Base-by-base conservation (phyloP, 2,113 vertebrate genomes). In the Callipepla squamata region DNA sequence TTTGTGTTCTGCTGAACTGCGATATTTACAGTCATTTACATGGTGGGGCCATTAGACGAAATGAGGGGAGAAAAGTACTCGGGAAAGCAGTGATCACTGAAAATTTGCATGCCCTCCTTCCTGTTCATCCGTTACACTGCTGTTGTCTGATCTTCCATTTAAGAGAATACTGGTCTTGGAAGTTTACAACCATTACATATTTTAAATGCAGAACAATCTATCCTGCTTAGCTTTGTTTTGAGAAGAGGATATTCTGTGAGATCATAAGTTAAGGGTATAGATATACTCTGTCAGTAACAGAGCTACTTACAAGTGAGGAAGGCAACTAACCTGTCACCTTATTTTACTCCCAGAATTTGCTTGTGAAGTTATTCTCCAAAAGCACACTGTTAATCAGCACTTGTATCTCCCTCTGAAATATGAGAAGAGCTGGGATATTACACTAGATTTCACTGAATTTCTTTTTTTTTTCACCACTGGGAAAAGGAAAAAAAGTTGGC, bases 401-500 rank as follows among this genome's bases (percentile, higher is more conserved):
- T 36, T 16, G 12, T 14, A 51, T 26, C n/a, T n/a, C 19, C 40
- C 57, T 65, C 34, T 61, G 51, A 75, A 59, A 32, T 1, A 20
- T 23, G 13, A 50, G 69, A 76, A 45, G 32, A 81, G 30, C n/a
- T 45, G 51, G 61, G 28, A 25, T 65, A 8, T 50, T 90, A 63
- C 47, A 53, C n/a, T 50, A 57, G 8, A 81, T 92, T 82, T 74
- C 73, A 73, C 18, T 20, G 82, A 70, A 72, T 34, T 25, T 62
- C 7, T 77, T 28, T 61, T 12, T 61, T 12, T 61, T 1, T 0
- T 26, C 11, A 53, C 50, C 50, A 9, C 25, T 28, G 50, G 25
- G 50, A 26, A 51, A 51, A 51, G 25, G 14, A 51, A 97, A 98
- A 96, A 97, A 96, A 70, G 40, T 45, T 97, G 84, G 93, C 66